Evolutionary conservation across 2,797 vertebrate genomes (phyloP), one percentile per base, ranked within the genome.

Genomic region (Pangasius mekongensis): DNA sequence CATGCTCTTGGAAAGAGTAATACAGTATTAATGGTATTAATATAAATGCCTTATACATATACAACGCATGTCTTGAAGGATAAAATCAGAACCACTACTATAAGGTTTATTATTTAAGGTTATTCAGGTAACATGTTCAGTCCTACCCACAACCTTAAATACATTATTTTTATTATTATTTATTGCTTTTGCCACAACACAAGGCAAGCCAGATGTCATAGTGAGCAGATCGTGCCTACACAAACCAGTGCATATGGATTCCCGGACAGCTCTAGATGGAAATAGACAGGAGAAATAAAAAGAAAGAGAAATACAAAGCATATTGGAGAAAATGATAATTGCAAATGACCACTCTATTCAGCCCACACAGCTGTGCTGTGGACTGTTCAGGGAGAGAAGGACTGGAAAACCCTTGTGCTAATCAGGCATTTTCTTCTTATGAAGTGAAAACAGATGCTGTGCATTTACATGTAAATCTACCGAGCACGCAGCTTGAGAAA

Each of bases 1-100:
- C 93, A 95, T 93, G 90, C 95, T 95, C 95, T 95, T 91, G 13
- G 14, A 82, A 71, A 89, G 16, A 89, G 33, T 62, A 83, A 87
- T 30, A 85, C 66, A 71, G 36, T 43, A 82, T 84, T 69, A 54
- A 67, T 52, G 5, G 82, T 22, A 36, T 67, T 33, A 84, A 54
- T 69, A 83, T n/a, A 64, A 66, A 83, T 67, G 18, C 62, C 39
- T 83, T 84, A 54, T 52, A 9, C 27, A 84, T 54, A 71, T 54
- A 84, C 24, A 67, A 69, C 18, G 24, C 27, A 5, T 13, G n/a
- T 58, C 20, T 36, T 80, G 20, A 36, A 6, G 30, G 54, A 81
- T 58, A 80, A 11, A 58, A 36, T 58, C 3, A 20, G 30, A 1
- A 58, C 9, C 30, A 24, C 9, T 81, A 4, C 20, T 58, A 78